phyloP scores from a whole-genome alignment of 2,797 vertebrate genomes.

The Cossypha polioptera region DNA sequence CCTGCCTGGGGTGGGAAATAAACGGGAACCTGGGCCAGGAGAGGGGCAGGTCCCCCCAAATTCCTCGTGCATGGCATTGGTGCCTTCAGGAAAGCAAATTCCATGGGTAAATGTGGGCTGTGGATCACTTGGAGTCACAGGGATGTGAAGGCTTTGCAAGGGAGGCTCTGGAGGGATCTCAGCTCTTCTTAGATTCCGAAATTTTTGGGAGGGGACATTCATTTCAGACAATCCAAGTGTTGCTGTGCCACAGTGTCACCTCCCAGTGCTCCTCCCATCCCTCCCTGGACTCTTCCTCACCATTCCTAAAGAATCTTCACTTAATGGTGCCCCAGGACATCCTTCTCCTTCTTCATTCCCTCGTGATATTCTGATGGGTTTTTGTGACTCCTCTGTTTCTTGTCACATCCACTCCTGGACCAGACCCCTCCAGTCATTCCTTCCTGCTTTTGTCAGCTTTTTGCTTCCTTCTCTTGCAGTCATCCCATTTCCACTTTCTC shows the following conservation, averaged over 20 bases:
- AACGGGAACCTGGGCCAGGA: background rate
- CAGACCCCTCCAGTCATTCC: background rate
- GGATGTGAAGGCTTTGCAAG: background rate
- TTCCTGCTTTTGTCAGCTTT: background rate
- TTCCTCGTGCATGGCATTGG: rapidly evolving
- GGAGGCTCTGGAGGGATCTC: background rate
- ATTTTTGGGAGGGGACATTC: rapidly evolving
- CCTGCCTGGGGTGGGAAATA: background rate
- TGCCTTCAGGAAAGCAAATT: background rate
- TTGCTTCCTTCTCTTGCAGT: background rate
- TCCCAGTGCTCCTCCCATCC: background rate
- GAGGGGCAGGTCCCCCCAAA: background rate
- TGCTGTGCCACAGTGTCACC: rapidly evolving
- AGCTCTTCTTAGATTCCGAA: rapidly evolving
- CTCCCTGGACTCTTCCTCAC: background rate
- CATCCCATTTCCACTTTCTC: background rate
- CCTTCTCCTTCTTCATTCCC: background rate
- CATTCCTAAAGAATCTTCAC: background rate
- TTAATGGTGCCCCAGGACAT: rapidly evolving
- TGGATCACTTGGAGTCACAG: background rate
- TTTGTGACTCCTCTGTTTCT: background rate
- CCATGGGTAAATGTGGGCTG: rapidly evolving
- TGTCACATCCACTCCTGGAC: background rate
- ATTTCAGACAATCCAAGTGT: rapidly evolving
- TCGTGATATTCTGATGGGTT: rapidly evolving